Percentiles rank a stretch among this genome's conserved stretches.
Conservation (phyloP, 2,888 invertebrate species). For the Asteroscopus sphinx region DNA sequence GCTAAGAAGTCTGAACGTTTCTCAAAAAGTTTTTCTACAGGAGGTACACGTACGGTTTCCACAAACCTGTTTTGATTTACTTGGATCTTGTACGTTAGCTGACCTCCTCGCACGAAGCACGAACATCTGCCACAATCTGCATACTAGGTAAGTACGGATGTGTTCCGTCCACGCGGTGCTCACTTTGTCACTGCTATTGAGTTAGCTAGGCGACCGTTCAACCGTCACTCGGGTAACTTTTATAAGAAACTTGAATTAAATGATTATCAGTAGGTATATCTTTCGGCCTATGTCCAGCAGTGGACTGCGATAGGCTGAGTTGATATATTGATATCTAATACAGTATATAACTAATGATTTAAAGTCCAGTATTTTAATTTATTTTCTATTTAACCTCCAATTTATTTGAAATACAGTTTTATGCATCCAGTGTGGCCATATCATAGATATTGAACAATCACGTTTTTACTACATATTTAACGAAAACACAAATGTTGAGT, state of each 20-base stretch:
- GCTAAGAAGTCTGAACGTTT: no score
- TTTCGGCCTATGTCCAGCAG: no score
- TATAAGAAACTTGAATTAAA: slow-evolving; percentile 63
- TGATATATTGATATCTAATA: no score
- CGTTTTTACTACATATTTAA: slow-evolving; percentile 45
- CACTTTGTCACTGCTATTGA: slow-evolving; percentile 64
- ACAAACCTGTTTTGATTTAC: slow-evolving; percentile 61
- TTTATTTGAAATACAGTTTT: slow-evolving; percentile 19
- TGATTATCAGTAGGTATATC: slow-evolving; percentile 49
- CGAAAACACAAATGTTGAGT: slow-evolving; percentile 49
- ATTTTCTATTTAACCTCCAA: slow-evolving; percentile 48
- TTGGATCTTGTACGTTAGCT: slow-evolving; percentile 64
- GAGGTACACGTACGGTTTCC: slow-evolving; percentile 41
- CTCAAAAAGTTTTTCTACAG: slow-evolving; percentile 27
- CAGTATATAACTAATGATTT: slow-evolving; percentile 52
- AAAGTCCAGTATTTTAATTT: slow-evolving; percentile 7
- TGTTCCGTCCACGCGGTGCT: slow-evolving; percentile 49
- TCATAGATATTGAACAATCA: slow-evolving; percentile 30
- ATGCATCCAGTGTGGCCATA: slow-evolving; percentile 8
- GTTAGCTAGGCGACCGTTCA: slow-evolving; percentile 61
- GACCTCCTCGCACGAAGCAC: slow-evolving; percentile 56
- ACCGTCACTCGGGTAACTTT: slow-evolving; percentile 64
- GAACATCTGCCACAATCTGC: slow-evolving; percentile 64
- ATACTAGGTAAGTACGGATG: slow-evolving; percentile 52
- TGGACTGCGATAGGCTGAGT: no score